phyloP scores from a whole-genome alignment of 1,140 invertebrate genomes.

The Drosophila ambigua region DNA sequence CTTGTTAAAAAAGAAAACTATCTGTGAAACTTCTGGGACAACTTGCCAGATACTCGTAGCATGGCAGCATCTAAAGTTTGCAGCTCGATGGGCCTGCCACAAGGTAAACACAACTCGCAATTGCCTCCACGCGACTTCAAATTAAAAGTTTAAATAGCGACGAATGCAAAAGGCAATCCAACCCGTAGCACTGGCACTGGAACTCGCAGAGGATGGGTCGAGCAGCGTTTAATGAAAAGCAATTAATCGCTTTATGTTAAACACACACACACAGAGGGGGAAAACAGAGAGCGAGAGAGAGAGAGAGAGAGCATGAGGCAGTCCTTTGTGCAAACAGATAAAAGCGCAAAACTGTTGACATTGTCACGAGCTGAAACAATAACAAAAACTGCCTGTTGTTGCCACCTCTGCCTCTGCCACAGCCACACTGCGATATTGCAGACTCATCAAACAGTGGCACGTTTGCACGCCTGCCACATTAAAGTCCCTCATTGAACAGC shows the following conservation, averaged over 20 bases:
- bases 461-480: conserved; percentile 28
- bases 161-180: conserved; percentile 21
- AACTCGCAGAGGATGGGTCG: background rate
- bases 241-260: conserved; percentile 80
- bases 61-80: conserved; percentile 8
- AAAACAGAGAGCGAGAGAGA: background rate
- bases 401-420: background rate
- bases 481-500: conserved; percentile 66
- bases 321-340: conserved; percentile 75
- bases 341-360: conserved; percentile 76
- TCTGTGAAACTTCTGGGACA: conserved; percentile 1
- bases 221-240: conserved; percentile 72
- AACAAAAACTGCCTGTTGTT: conserved; percentile 49
- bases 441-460: conserved; percentile 49
- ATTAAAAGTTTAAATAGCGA: conserved; percentile 76
- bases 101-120: conserved; percentile 51
- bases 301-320: conserved; percentile 1
- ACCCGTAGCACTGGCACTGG: background rate
- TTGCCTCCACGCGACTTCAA: conserved; percentile 48
- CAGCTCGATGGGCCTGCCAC: conserved; percentile 22
- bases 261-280: conserved; percentile 44
- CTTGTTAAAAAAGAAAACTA: background rate
- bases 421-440: conserved; percentile 4
- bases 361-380: conserved; percentile 70
- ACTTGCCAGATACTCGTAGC: background rate